These are phyloP conservation scores for Ptyas mucosa DNA, from an alignment of 2,113 vertebrate genomes.

Conservation along the genomic window DNA sequence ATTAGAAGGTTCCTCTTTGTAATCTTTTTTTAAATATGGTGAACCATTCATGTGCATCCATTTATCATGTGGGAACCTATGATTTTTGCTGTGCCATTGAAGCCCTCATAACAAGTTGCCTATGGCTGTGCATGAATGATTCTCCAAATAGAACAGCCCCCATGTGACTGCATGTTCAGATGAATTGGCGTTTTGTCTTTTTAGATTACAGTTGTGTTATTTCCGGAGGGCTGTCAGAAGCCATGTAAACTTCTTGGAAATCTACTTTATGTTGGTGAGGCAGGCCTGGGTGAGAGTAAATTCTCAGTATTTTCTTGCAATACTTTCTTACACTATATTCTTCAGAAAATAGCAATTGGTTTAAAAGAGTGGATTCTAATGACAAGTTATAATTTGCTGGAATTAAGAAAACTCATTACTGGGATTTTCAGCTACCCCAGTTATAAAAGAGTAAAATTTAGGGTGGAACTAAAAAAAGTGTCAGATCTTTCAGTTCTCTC, in stretches of 20 bases:
- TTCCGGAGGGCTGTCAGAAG: background rate
- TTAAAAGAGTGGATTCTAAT: background rate
- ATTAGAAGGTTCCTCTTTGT: background rate
- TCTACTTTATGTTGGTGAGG: background rate
- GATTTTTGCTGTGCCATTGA: background rate
- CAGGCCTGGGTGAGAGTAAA: no score
- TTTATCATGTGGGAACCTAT: background rate
- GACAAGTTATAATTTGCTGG: background rate
- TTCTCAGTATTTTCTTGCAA: background rate
- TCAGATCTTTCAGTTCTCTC: background rate
- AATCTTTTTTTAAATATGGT: background rate
- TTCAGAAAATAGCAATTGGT: background rate
- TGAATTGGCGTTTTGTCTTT: slow-evolving; percentile 11
- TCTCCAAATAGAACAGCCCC: background rate
- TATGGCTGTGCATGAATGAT: slow-evolving; percentile 1
- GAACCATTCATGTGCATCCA: background rate
- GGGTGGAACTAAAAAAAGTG: background rate
- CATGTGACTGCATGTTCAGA: slow-evolving; percentile 4
- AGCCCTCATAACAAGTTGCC: slow-evolving; percentile 1
- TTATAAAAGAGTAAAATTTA: background rate
- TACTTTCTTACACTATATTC: background rate
- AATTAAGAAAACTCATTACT: background rate
- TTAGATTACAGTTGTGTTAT: background rate
- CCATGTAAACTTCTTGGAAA: background rate
- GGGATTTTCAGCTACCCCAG: background rate